Evolutionary conservation across 2,113 vertebrate genomes (phyloP).

Genomic region (Propithecus coquereli): DNA sequence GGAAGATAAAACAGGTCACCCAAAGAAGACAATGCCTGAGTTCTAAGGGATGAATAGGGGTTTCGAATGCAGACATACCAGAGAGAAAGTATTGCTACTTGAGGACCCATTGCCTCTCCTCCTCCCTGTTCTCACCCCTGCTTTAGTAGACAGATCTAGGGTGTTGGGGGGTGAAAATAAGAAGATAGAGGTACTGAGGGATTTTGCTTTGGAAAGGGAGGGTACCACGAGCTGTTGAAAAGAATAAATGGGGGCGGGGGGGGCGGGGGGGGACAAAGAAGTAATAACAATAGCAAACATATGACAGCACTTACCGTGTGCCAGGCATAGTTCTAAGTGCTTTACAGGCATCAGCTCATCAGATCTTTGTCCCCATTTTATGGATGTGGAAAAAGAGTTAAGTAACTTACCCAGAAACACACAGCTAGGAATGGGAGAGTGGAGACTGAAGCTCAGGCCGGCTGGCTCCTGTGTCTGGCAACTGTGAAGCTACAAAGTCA

Average conservation of each 20-base stretch:
- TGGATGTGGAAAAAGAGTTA: background rate
- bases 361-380: background rate
- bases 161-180: background rate
- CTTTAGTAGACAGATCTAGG: background rate
- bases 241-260: too few relatives aligned
- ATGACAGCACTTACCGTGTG: fast-evolving
- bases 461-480: background rate
- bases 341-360: background rate
- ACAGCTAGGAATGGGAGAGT: fast-evolving
- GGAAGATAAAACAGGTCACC: background rate
- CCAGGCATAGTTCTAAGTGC: background rate
- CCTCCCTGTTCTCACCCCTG: too few relatives aligned
- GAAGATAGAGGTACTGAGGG: background rate
- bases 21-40: background rate
- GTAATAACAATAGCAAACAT: background rate
- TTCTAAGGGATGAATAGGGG: background rate
- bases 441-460: fast-evolving
- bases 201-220: background rate
- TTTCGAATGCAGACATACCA: background rate
- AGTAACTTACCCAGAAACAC: background rate
- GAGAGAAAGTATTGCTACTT: background rate
- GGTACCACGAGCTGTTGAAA: background rate
- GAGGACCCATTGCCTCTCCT: background rate
- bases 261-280: background rate
- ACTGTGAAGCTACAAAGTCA: background rate